Base-by-base conservation (phyloP, 2,888 invertebrate genomes). In the Polymixis flavicincta region DNA sequence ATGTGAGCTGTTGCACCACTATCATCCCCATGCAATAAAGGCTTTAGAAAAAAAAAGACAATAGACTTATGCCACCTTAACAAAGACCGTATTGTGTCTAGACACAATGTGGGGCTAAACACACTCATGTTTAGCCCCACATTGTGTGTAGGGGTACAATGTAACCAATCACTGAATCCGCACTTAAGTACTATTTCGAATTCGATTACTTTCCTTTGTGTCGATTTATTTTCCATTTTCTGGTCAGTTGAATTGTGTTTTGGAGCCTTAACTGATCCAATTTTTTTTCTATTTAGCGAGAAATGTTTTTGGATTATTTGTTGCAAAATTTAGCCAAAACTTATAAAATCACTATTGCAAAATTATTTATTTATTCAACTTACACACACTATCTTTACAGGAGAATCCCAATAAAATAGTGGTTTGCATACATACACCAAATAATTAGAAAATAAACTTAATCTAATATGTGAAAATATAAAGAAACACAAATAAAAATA, bases 141-240 rank as follows among this genome's bases (percentile, higher is more conserved):
- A 82, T 69, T 85, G 73, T 78, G 59, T 61, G 57, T 60, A 61
- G n/a, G 48, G 32, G 6, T 54, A 81, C 79, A 85, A 76, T 85
- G 78, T 82, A 61, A 68, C 83, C 85, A 83, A 85, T 83, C 83
- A 82, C 72, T 61, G 59, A 85, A 76, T 76, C 67, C 32, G 66
- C 55, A 68, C 60, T 81, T 48, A 76, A 82, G 85, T 64, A 67
- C 82, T 54, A 60, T 69, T 82, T 55, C 37, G 28, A 67, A 85
- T 76, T 81, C 71, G 65, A 82, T 82, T 76, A 82, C 63, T 52
- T 76, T 70, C 67, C 83, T 68, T 82, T 82, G 77, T 68, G 61
- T 50, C 45, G 37, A 65, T 69, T 84, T 67, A 81, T 64, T 85
- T 72, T 61, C 25, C 55, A 71, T 73, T 77, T 73, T 59, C 57